Evolutionary conservation across 92 coral and sea anemone species (phyloP), one percentile per base, ranked within the genome.

Genomic region (Phenganax stokvisi): DNA sequence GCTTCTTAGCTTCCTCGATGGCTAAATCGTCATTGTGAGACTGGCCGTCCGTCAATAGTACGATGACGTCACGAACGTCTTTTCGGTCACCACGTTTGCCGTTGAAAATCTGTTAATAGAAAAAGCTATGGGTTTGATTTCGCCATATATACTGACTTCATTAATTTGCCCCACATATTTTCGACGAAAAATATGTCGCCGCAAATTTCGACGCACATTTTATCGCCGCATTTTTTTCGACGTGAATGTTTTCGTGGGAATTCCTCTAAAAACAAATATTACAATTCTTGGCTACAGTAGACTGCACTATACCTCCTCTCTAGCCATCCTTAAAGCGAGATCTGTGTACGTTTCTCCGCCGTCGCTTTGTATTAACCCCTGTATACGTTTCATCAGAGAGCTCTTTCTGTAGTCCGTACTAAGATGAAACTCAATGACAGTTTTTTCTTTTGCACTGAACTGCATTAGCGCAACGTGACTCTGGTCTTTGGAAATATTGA

Each of bases 401-500:
- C 9, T 52, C 54, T 79, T 79, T 29, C n/a, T 31, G 73, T 63
- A 52, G 69, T 79, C 9, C 28, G 30, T 13, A 44, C 65, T 9
- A 17, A 79, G 53, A 25, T 47, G 20, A 51, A 79, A 79, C 10
- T 52, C 69, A 8, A 79, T 51, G n/a, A 58, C 56, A 7, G 70
- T 52, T 0, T 27, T 64, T 12, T 51, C 74, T 64, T 13, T 20
- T 15, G n/a, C 29, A 56, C 83, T 79, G 17, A 79, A 79, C 28
- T 79, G 83, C 51, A 79, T 79, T 73, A 79, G 10, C n/a, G 74
- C 58, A 8, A 79, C 83, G 25, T 51, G 83, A 51, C 73, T 79
- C 65, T 79, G 72, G 4, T 52, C 44, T 65, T 68, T 63, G 12
- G 89, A 86, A 76, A 86, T 82, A 60, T 84, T 76, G 64, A 86